Conservation (phyloP, 2,797 vertebrate species). For the Chaenodraco wilsoni region DNA sequence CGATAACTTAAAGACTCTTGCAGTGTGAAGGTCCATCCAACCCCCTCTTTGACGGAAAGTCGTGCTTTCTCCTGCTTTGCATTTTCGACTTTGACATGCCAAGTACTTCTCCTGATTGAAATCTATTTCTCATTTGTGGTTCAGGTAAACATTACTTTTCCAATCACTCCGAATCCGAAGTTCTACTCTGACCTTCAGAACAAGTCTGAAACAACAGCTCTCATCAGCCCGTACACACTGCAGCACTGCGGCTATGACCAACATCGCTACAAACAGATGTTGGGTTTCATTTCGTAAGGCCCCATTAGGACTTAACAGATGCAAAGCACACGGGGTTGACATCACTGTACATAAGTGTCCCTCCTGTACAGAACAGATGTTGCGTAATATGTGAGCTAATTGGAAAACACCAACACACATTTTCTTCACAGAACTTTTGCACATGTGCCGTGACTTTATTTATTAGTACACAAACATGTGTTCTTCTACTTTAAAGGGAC, state of each 20-base stretch:
- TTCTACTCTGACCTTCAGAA: constrained; percentile 27
- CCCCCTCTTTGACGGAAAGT: neutral
- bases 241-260: constrained; percentile 13
- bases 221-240: constrained; percentile 27
- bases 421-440: constrained; percentile 13
- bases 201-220: constrained; percentile 11
- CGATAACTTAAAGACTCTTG: neutral
- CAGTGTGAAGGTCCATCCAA: neutral
- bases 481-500: constrained; percentile 8
- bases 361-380: constrained; percentile 70
- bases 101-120: neutral
- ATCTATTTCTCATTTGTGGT: neutral
- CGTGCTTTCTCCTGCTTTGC: neutral
- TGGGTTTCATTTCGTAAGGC: constrained; percentile 52
- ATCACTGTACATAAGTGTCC: constrained; percentile 61
- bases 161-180: neutral
- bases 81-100: neutral
- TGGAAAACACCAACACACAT: constrained; percentile 51
- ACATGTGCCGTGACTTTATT: constrained; percentile 16
- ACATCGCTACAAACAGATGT: constrained; percentile 65
- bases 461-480: constrained; percentile 3
- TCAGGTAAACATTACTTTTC: neutral
- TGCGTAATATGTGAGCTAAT: constrained; percentile 68
- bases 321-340: constrained; percentile 62
- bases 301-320: constrained; percentile 63